These are phyloP conservation scores for Eptatretus atami DNA, from an alignment of 2,797 vertebrate species.

Conservation along the genomic window DNA sequence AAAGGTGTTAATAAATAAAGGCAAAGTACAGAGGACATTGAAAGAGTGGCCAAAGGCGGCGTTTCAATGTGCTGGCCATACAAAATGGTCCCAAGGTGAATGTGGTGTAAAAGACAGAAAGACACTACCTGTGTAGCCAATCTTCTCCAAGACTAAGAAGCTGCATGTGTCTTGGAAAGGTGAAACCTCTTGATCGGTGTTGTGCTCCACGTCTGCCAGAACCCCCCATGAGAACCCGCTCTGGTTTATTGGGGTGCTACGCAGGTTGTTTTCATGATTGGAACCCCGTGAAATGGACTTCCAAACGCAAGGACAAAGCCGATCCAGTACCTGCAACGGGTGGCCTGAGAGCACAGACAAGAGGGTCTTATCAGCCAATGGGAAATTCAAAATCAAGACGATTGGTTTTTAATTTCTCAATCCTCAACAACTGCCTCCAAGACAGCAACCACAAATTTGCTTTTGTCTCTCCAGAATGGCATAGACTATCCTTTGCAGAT, in stretches of 20 bases:
- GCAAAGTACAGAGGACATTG: no score
- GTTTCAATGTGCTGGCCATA: no score
- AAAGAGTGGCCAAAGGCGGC: no score
- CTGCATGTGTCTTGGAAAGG: slow-evolving; percentile 65
- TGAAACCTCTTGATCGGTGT: slow-evolving; percentile 57
- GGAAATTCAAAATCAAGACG: no score
- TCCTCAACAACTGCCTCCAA: no score
- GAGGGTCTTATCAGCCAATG: background rate
- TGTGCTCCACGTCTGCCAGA: slow-evolving; percentile 76
- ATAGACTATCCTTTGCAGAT: no score
- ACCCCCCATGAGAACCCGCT: slow-evolving; percentile 92
- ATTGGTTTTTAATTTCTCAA: no score
- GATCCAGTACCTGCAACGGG: slow-evolving; percentile 82
- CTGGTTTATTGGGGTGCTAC: slow-evolving; percentile 72
- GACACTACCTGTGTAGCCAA: slow-evolving; percentile 61
- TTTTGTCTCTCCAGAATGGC: no score
- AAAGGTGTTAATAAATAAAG: no score
- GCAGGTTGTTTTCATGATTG: slow-evolving; percentile 50
- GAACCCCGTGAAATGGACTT: slow-evolving; percentile 67
- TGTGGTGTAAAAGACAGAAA: background rate
- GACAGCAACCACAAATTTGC: no score
- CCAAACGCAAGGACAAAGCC: slow-evolving; percentile 84
- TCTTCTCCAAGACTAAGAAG: slow-evolving; percentile 88
- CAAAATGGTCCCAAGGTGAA: no score
- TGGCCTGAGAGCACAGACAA: slow-evolving; percentile 21